These are phyloP conservation scores for Drosophila kanekoi DNA, from an alignment of 2,888 invertebrate species.

Conservation along the genomic window DNA sequence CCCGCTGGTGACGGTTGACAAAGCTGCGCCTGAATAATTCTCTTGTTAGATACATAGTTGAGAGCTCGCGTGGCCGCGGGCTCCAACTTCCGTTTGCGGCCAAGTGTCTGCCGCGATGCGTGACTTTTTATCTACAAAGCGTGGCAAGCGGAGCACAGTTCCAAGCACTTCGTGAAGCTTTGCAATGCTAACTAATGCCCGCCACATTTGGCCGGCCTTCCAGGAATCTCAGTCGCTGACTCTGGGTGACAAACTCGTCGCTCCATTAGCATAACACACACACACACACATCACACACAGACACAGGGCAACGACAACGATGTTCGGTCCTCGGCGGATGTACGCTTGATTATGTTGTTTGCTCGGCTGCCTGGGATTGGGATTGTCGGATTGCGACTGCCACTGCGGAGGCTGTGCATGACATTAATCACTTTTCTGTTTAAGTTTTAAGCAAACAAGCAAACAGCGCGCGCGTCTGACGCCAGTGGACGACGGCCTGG, in stretches of 20 bases:
- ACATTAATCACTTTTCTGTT: slow-evolving; percentile 76
- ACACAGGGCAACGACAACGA: slow-evolving; percentile 11
- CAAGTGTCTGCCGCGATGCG: slow-evolving; percentile 65
- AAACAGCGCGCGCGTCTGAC: slow-evolving; percentile 70
- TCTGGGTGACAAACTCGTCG: slow-evolving; percentile 72
- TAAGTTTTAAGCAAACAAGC: slow-evolving; percentile 48
- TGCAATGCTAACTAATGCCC: slow-evolving; percentile 41
- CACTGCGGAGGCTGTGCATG: slow-evolving; percentile 39
- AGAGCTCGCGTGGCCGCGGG: slow-evolving; percentile 66
- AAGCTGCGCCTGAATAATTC: slow-evolving; percentile 75
- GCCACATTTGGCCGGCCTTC: slow-evolving; percentile 41
- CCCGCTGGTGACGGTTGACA: slow-evolving; percentile 44
- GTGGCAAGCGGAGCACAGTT: slow-evolving; percentile 41
- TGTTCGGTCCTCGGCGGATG: slow-evolving; percentile 55
- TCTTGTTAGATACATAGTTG: slow-evolving; percentile 47
- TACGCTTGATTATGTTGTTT: slow-evolving; percentile 79
- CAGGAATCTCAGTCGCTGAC: slow-evolving; percentile 63
- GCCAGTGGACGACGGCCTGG: slow-evolving; percentile 45
- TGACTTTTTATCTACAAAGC: slow-evolving; percentile 68
- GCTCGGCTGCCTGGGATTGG: slow-evolving; percentile 33
- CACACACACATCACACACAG: slow-evolving; percentile 57
- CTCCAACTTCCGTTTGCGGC: slow-evolving; percentile 69
- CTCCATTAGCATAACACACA: slow-evolving; percentile 75
- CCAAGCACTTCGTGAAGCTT: slow-evolving; percentile 36
- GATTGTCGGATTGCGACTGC: slow-evolving; percentile 2